Evolutionary conservation across 1,140 invertebrate genomes (phyloP), one percentile per base, ranked within the genome.

Genomic region (Drosophila ohnishii): DNA sequence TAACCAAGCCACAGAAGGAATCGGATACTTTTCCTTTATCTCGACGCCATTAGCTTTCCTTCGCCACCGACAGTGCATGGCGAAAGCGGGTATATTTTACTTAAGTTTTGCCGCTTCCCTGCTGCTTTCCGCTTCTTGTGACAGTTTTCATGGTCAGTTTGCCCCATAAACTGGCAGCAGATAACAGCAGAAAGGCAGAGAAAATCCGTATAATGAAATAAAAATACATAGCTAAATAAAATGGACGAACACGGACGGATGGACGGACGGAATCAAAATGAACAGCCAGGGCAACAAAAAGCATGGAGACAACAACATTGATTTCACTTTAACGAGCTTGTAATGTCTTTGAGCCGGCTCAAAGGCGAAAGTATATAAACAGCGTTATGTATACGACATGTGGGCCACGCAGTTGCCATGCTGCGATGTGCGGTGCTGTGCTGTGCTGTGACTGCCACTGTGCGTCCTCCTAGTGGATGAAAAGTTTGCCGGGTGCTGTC

Each of bases 301-400:
- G 28, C 73, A 44, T 48, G 70, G 71, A 61, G 48, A 67, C 56
- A 82, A 83, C 83, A 82, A 86, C 83, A 86, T 86, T 87, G 83
- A 86, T 86, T 86, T 86, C 83, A 86, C 83, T 86, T 86, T 86
- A 86, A 86, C 83, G 83, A 86, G 83, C 83, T 86, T 86, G 83
- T 86, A 86, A 86, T 86, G 83, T 86, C 83, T 82, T 70, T 53
- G 75, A 77, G 75, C 63, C 57, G 75, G 63, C 75, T 77, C 75
- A 77, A 83, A 79, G 83, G 76, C 79, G 75, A 79, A 78, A 88
- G 83, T 83, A 87, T 76, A 83, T 86, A 86, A 88, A 87, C 70
- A 75, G 78, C 83, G 71, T 86, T 85, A 77, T 85, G 81, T 85
- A 86, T 87, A 82, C 81, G 81, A 80, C 80, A 84, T 84, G 80